phyloP scores from a whole-genome alignment of 2,797 vertebrate genomes.

The Pachyuromys duprasi region DNA sequence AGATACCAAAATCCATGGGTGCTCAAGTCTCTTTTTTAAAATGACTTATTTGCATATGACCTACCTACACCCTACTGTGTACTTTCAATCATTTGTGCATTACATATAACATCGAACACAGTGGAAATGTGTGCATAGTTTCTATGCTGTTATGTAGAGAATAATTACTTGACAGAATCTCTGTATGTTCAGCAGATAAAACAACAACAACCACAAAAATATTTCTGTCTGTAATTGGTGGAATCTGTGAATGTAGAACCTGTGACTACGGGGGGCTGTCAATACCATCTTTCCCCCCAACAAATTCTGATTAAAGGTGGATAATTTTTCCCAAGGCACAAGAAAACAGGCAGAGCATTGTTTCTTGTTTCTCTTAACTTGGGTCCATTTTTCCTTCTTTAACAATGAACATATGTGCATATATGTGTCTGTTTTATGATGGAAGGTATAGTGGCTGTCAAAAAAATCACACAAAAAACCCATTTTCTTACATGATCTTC shows the following conservation, averaged over 20 bases:
- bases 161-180: neutral
- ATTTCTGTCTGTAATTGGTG: neutral
- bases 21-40: neutral
- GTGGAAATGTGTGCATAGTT: neutral
- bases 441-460: neutral
- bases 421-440: neutral
- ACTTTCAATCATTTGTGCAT: neutral
- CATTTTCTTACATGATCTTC: neutral
- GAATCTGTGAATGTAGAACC: neutral
- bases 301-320: slow-evolving; percentile 12
- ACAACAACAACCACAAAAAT: neutral
- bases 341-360: neutral
- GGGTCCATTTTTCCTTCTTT: neutral
- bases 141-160: neutral
- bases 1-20: neutral
- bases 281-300: neutral
- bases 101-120: neutral
- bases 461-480: neutral
- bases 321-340: slow-evolving; percentile 41
- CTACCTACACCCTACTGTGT: no score
- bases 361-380: neutral
- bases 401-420: neutral
- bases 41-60: neutral
- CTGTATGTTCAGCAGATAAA: neutral
- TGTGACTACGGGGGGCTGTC: neutral